Percentiles rank a stretch among this genome's conserved stretches.
phyloP scores from a whole-genome alignment of 1,140 invertebrate species.

The Brachionus plicatilis region DNA sequence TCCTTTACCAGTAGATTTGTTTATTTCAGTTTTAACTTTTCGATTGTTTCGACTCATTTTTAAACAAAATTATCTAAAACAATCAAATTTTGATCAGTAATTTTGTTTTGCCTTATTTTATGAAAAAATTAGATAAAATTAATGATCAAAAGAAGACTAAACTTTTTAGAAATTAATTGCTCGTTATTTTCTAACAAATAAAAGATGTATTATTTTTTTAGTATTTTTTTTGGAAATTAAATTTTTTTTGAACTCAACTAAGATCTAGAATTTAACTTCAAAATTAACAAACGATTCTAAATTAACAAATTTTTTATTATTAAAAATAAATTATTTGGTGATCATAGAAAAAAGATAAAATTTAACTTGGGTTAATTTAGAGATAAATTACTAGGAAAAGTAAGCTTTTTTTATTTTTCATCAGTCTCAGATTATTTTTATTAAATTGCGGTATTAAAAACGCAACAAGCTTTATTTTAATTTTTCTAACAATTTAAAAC shows the following conservation, averaged over 20 bases:
- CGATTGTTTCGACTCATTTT: conserved; percentile 22
- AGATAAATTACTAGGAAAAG: too few species aligned
- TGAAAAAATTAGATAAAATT: not conserved
- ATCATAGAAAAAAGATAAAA: not conserved
- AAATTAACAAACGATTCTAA: not conserved
- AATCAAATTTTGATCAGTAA: not conserved
- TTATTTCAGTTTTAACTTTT: not conserved
- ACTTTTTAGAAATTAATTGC: not conserved
- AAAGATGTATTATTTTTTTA: too few species aligned
- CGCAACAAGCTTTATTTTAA: not conserved
- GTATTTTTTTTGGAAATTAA: not conserved
- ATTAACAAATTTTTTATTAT: not conserved
- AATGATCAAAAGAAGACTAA: not conserved
- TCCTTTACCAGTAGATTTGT: not conserved
- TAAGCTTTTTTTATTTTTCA: not conserved
- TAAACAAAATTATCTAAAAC: not conserved
- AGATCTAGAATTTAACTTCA: not conserved
- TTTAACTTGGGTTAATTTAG: too few species aligned
- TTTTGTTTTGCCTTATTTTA: too few species aligned
- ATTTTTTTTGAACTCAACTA: not conserved
- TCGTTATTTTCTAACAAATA: not conserved
- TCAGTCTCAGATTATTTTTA: not conserved
- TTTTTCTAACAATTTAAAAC: not conserved
- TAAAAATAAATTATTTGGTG: not conserved
- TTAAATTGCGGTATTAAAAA: not conserved